Base-by-base conservation (phyloP, 2,888 invertebrate genomes). In the Erebia epiphron region DNA sequence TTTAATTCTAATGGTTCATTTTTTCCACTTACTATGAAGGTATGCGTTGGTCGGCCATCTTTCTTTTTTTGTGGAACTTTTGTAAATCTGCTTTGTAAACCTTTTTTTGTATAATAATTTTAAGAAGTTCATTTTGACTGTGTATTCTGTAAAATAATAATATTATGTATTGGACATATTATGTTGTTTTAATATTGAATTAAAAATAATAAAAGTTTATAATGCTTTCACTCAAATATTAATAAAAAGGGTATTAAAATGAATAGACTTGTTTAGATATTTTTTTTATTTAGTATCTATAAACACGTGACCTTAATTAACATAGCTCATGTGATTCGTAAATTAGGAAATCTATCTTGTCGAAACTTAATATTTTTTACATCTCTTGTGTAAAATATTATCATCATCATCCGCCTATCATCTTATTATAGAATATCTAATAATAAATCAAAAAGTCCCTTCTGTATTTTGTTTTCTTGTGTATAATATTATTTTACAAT, bases 231-330 rank as follows among this genome's bases (percentile, higher is more conserved):
- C 35, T 35, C 35, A 35, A 35, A 35, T 35, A 35, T 3, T 35
- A 35, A 35, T 58, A 49, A 63, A 46, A 62, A 16, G 62, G 69
- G 71, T 67, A 63, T 69, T 69, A 61, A 64, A 71, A 68, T 68
- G 67, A 73, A 69, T 52, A 62, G 49, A 62, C 56, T 54, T 56
- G 63, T 16, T 54, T 66, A 64, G n/a, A 46, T 71, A 11, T n/a
- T 14, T 46, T 61, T 49, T 73, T 70, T 73, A 71, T 71, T 71
- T 67, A 50, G 43, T 60, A 64, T 67, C 69, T 71, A 73, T 50
- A 68, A 73, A 73, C 71, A 70, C 61, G 71, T 71, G 71, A 67
- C 69, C 67, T 71, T 73, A 71, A 56, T 67, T 65, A 69, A 67
- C 66, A 65, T 60, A 64, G 52, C 56, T 63, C 65, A 16, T 54